phyloP scores from a whole-genome alignment of 2,888 invertebrate species.

The Clistopyga incitator region DNA sequence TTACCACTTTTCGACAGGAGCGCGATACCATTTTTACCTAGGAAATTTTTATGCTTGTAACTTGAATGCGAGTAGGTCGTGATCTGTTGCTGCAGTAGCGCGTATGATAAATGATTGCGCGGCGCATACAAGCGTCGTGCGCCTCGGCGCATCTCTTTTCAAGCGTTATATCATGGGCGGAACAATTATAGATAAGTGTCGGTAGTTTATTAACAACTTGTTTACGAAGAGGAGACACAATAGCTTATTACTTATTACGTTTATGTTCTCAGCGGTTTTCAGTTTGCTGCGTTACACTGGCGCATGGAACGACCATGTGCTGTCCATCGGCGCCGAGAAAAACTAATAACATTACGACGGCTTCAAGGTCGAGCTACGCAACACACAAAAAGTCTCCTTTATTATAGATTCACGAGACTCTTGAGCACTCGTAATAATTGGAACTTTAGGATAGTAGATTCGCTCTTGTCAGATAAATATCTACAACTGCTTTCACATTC shows the following conservation, averaged over 20 bases:
- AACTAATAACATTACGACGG: neutral
- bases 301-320: constrained; percentile 9
- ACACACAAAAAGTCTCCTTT: too few species aligned
- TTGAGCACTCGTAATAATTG: neutral
- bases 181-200: constrained; percentile 67
- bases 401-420: neutral
- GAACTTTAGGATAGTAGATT: neutral
- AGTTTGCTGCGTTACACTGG: neutral
- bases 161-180: constrained; percentile 51
- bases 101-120: constrained; percentile 12
- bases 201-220: constrained; percentile 69
- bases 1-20: neutral
- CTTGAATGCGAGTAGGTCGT: neutral
- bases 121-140: constrained; percentile 21
- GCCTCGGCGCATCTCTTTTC: constrained; percentile 35
- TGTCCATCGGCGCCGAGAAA: neutral
- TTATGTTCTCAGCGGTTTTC: constrained; percentile 24
- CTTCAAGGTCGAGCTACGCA: neutral
- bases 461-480: neutral
- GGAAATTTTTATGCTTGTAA: neutral
- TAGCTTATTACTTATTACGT: constrained; percentile 64
- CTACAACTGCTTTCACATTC: neutral
- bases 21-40: neutral
- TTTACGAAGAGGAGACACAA: constrained; percentile 69
- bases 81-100: neutral